Evolutionary conservation across 2,797 vertebrate genomes (phyloP), one percentile per base, ranked within the genome.

Genomic region (Malurus splendens): DNA sequence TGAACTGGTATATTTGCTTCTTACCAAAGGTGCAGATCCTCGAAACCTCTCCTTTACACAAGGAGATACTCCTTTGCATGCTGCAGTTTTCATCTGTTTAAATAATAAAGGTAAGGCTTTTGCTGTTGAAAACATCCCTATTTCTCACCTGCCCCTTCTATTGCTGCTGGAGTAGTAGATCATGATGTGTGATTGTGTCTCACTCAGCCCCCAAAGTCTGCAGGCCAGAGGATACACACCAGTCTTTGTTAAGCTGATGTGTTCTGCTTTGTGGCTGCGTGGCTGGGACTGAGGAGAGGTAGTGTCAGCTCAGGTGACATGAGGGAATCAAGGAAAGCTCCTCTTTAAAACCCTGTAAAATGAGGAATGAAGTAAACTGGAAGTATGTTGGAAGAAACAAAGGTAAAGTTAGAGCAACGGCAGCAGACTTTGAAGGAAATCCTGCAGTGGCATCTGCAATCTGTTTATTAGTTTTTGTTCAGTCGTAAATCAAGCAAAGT

Each of bases 11-110:
- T 94, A 96, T 80, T 88, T 97, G 45, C 93, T 98, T 55, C 65
- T 98, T 85, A 96, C 76, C 54, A 96, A 95, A 72, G 97, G 97
- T 2, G 97, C 96, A 10, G 93, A 97, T 87, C 96, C 97, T 56
- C 90, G 0, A 2, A 72, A 76, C 15, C 8, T 98, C 45, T 97
- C 96, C 6, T 2, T 96, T 28, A 51, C 27, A 3, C 86, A 85
- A 68, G 97, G 97, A 13, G 98, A 98, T 71, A 97, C 97, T 30
- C 97, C 98, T 55, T 78, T 98, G 68, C 97, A 98, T 45, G 97
- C 95, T 44, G 97, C 97, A 3, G 88, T 98, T 64, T 95, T 90
- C 83, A 96, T 98, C 91, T 97, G 87, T 74, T 93, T 97, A 51
- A 96, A 95, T 48, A 91, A 94, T 18, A 95, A 89, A 84, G 97